Conservation (phyloP, 2,797 vertebrate genomes). For the Sebastes taczanowskii region DNA sequence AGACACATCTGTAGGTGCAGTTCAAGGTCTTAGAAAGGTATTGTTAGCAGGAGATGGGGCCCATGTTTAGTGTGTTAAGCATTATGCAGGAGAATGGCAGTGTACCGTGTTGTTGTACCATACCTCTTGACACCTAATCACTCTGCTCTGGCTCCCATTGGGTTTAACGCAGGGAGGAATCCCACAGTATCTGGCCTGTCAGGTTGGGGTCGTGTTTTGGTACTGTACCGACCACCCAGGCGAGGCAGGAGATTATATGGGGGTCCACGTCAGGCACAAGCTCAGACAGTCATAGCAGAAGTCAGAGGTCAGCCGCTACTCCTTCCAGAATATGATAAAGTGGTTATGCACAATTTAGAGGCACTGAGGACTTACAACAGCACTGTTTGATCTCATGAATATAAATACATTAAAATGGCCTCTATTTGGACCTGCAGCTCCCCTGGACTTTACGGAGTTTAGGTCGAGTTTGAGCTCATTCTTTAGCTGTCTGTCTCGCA, state of each 20-base stretch:
- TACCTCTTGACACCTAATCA: not conserved
- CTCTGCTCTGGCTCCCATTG: conserved; percentile 7
- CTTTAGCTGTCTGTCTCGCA: too few species aligned
- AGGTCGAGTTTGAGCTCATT: too few species aligned
- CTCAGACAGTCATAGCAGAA: conserved; percentile 23
- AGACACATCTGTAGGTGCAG: conserved; percentile 19
- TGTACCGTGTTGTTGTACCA: conserved; percentile 3
- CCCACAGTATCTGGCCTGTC: conserved; percentile 56
- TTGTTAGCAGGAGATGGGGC: conserved; percentile 1
- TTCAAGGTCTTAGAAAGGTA: conserved; percentile 18
- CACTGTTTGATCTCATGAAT: not conserved
- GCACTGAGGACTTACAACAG: not conserved
- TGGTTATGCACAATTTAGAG: not conserved
- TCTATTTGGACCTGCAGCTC: not conserved
- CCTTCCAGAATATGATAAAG: conserved; percentile 39
- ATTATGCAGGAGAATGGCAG: not conserved
- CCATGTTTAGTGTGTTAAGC: conserved; percentile 28
- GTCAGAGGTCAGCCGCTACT: conserved; percentile 48
- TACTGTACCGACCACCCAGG: conserved; percentile 58
- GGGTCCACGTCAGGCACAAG: conserved; percentile 25
- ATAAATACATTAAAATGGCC: not conserved
- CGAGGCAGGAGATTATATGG: conserved; percentile 40
- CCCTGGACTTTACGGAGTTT: too few species aligned
- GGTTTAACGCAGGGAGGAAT: conserved; percentile 23
- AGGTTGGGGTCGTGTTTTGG: conserved; percentile 18